phyloP scores from a whole-genome alignment of 2,113 vertebrate genomes.

The Chionis minor region DNA sequence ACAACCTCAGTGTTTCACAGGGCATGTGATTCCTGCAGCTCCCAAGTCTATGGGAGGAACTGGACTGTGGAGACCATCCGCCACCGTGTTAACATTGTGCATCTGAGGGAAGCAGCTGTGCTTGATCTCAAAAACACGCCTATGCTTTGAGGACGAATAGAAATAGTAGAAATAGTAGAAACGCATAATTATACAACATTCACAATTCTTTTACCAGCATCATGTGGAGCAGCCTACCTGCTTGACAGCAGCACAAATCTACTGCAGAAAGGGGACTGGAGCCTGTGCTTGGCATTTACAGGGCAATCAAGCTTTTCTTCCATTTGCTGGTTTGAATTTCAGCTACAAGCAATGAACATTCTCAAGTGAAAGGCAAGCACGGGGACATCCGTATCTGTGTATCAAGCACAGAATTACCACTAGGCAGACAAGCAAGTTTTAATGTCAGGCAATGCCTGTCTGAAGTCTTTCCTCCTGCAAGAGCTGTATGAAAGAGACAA shows the following conservation, averaged over 20 bases:
- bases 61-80: not conserved
- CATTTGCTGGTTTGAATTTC: not conserved
- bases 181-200: not conserved
- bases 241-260: not conserved
- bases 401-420: constrained; percentile 24
- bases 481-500: not conserved
- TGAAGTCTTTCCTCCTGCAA: not conserved
- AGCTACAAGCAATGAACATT: not conserved
- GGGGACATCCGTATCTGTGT: not conserved
- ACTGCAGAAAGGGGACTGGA: not conserved
- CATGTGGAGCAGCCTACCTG: not conserved
- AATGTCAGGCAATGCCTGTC: not conserved
- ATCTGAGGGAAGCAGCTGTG: not conserved
- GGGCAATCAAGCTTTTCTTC: not conserved
- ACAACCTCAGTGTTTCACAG: not conserved
- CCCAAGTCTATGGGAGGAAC: not conserved
- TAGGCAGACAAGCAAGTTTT: constrained; percentile 26
- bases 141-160: not conserved
- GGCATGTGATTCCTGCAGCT: not conserved
- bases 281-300: not conserved
- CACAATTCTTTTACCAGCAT: not conserved
- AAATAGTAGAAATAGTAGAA: not conserved
- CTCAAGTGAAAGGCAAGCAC: not conserved
- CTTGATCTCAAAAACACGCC: not conserved
- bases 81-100: no score